Percentiles rank a stretch among this genome's conserved stretches.
Conservation (phyloP, 2,113 vertebrate species). For the Prionailurus viverrinus region DNA sequence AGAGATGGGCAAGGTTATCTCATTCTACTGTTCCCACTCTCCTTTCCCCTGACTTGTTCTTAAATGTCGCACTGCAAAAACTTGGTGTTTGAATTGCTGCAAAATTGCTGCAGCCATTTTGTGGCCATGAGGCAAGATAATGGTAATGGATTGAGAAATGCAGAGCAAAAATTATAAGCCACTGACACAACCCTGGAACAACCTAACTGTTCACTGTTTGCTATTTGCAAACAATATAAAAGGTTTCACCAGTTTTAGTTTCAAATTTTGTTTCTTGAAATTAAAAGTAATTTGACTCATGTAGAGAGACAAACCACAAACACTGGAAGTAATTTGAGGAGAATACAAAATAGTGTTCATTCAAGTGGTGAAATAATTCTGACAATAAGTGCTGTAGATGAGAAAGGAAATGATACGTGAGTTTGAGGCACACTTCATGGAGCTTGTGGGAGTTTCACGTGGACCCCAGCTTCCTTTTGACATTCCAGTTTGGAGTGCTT, state of each 20-base stretch:
- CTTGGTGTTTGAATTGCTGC: not conserved
- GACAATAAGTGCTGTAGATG: not conserved
- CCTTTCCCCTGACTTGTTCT: not conserved
- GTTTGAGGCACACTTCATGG: not conserved
- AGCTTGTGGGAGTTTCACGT: fast-evolving
- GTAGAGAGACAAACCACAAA: not conserved
- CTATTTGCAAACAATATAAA: not conserved
- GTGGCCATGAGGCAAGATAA: not conserved
- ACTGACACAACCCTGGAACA: not conserved
- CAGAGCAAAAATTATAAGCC: not conserved
- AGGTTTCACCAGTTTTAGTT: not conserved
- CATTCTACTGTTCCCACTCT: not conserved
- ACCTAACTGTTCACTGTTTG: not conserved
- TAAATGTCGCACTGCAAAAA: not conserved
- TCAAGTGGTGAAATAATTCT: not conserved
- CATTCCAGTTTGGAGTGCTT: not conserved
- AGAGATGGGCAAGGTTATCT: not conserved
- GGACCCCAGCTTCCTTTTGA: not conserved
- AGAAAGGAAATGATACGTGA: not conserved
- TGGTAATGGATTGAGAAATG: not conserved
- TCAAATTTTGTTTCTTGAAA: not conserved
- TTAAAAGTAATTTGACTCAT: not conserved
- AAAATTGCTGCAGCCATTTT: not conserved
- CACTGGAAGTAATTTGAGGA: not conserved
- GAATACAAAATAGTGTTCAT: not conserved